These are phyloP conservation scores for Pteronura brasiliensis DNA, from an alignment of 2,113 vertebrate genomes.

Conservation along the genomic window DNA sequence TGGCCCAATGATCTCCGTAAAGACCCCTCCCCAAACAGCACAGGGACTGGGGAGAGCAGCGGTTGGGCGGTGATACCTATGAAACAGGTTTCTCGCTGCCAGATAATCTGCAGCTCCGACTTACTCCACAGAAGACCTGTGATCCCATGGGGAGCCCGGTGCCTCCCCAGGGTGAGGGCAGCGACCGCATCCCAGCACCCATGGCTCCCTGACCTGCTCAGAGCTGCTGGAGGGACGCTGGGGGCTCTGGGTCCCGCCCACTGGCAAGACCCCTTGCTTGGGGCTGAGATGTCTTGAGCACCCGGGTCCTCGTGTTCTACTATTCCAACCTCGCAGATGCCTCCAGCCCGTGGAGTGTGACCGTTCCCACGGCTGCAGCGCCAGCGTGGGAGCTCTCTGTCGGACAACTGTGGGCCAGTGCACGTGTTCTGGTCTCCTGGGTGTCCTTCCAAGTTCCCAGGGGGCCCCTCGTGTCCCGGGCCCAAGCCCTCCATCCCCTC, in stretches of 20 bases:
- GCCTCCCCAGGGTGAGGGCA: background rate
- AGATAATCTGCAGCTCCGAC: background rate
- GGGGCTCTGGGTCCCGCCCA: background rate
- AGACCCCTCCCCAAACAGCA: background rate
- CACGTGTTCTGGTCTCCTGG: too few relatives aligned
- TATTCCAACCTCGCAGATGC: background rate
- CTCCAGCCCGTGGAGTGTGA: accelerated
- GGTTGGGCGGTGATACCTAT: accelerated
- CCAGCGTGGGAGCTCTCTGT: background rate
- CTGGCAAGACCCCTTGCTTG: background rate
- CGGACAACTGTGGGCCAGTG: background rate
- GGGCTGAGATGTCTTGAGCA: background rate
- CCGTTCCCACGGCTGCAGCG: accelerated
- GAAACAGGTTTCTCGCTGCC: background rate
- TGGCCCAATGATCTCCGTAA: background rate
- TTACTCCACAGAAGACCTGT: background rate
- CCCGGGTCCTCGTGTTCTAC: background rate
- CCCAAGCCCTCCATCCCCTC: too few relatives aligned
- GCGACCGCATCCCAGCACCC: background rate
- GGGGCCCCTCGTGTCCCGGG: too few relatives aligned
- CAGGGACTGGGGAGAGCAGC: background rate
- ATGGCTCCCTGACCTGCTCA: background rate
- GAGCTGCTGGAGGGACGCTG: background rate
- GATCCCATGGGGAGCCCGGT: background rate
- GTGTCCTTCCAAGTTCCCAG: too few relatives aligned